Evolutionary conservation across 2,888 invertebrate species (phyloP).

Genomic region (Hecatera dysodea): DNA sequence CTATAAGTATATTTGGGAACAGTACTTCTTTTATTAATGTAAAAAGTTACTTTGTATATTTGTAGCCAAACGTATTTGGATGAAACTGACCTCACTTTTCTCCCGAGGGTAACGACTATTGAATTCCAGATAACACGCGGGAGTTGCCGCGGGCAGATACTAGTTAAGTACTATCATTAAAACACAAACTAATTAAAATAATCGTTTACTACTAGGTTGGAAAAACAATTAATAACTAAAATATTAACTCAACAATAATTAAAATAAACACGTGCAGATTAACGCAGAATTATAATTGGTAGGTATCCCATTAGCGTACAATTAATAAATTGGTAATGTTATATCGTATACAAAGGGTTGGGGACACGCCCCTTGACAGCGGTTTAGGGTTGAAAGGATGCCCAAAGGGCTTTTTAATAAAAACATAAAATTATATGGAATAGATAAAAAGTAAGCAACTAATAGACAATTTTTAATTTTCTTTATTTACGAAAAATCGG

Average conservation of each 20-base stretch:
- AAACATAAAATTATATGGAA: background rate
- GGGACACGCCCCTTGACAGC: constrained; percentile 12
- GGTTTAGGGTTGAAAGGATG: constrained; percentile 12
- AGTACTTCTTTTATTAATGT: too few relatives aligned
- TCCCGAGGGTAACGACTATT: too few relatives aligned
- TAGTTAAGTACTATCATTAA: background rate
- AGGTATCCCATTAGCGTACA: constrained; percentile 49
- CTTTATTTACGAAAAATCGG: background rate
- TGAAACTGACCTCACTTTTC: background rate
- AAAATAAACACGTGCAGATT: constrained; percentile 27
- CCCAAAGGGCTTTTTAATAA: background rate
- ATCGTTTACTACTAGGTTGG: background rate
- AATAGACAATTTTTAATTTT: background rate
- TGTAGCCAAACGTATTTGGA: background rate
- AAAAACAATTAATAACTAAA: constrained; percentile 21
- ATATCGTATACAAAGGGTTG: constrained; percentile 25
- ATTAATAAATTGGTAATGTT: constrained; percentile 66
- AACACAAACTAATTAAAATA: background rate
- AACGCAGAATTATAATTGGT: constrained; percentile 44
- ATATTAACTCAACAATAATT: constrained; percentile 21
- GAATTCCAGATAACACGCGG: background rate
- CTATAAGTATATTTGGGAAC: too few relatives aligned
- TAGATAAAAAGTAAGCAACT: background rate
- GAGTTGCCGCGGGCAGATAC: background rate
- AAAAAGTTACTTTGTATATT: background rate